Conservation (phyloP, 2,797 vertebrate genomes). For the Ptychadena robeensis region DNA sequence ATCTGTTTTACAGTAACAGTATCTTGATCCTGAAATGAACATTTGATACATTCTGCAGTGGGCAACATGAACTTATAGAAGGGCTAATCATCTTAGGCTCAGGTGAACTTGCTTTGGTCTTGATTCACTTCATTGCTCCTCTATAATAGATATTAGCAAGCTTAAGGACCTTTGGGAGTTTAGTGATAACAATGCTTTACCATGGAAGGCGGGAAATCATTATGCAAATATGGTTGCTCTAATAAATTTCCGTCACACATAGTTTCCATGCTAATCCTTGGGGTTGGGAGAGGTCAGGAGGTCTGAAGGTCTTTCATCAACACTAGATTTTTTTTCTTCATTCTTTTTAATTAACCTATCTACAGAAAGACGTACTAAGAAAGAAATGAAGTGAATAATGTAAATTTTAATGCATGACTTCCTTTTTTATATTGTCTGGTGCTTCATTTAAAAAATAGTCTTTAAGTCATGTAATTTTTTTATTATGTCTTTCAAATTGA, state of each 20-base stretch:
- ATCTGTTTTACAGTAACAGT: conserved; percentile 64
- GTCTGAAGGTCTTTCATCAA: conserved; percentile 73
- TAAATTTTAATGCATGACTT: conserved; percentile 60
- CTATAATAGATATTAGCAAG: conserved; percentile 99
- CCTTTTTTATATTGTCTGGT: conserved; percentile 60
- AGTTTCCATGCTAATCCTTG: conserved; percentile 86
- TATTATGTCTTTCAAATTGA: not conserved
- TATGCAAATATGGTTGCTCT: conserved; percentile 91
- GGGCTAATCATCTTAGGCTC: conserved; percentile 96
- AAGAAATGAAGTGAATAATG: conserved; percentile 60
- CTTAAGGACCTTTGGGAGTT: conserved; percentile 94
- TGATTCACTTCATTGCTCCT: conserved; percentile 94
- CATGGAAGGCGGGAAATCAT: conserved; percentile 85
- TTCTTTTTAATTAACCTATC: conserved; percentile 71
- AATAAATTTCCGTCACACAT: conserved; percentile 85
- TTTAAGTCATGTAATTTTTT: not conserved
- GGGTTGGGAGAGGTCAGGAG: conserved; percentile 83
- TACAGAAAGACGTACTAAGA: conserved; percentile 65
- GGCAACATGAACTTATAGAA: conserved; percentile 71
- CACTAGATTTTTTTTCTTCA: conserved; percentile 66
- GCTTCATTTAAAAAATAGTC: not conserved
- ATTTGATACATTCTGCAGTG: conserved; percentile 76
- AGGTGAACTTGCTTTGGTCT: conserved; percentile 98
- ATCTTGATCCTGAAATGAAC: conserved; percentile 69
- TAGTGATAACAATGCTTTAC: conserved; percentile 85